Evolutionary conservation across 1,140 invertebrate species (phyloP), one percentile per base, ranked within the genome.

Genomic region (Drosophila grimshawi): DNA sequence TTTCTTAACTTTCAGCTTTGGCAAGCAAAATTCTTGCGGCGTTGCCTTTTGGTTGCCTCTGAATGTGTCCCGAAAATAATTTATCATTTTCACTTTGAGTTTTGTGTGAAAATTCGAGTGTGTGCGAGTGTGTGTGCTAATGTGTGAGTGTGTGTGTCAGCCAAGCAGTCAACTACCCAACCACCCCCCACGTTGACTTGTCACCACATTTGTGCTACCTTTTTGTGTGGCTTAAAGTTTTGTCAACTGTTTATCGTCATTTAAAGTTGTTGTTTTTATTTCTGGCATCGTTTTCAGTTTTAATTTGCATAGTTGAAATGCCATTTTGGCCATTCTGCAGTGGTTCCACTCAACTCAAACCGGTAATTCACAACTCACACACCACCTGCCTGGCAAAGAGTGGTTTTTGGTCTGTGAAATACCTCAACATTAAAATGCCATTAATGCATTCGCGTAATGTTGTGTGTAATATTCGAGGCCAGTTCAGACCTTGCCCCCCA

Each of bases 391-490:
- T 78, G 35, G 32, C 32, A 27, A 11, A 43, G 6, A 32, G 39
- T 32, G 11, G 37, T 33, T 19, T 19, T 19, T 33, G 65, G 57
- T 4, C 67, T 51, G 63, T 63, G 69, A 72, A 80, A 83, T 86
- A 88, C 83, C 83, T 86, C 85, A 86, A 86, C 83, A 88, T 86
- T 86, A 86, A 86, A 86, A 86, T 88, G 83, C 83, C 83, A 86
- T 86, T 86, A 86, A 86, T 86, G 83, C 83, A 86, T 88, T 89
- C 88, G 80, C 78, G 81, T 86, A 86, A 86, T 86, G 81, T 85
- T 85, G 74, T 78, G 61, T 68, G 66, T 79, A 75, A 76, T 79
- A 76, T 80, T 81, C 53, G 19, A 19, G n/a, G n/a, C 5, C 35
- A 4, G 46, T 19, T 19, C 19, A 19, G 19, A 19, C 19, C 19